Evolutionary conservation across 2,113 vertebrate genomes (phyloP), one percentile per base, ranked within the genome.

Genomic region (Rhinichthys klamathensis): DNA sequence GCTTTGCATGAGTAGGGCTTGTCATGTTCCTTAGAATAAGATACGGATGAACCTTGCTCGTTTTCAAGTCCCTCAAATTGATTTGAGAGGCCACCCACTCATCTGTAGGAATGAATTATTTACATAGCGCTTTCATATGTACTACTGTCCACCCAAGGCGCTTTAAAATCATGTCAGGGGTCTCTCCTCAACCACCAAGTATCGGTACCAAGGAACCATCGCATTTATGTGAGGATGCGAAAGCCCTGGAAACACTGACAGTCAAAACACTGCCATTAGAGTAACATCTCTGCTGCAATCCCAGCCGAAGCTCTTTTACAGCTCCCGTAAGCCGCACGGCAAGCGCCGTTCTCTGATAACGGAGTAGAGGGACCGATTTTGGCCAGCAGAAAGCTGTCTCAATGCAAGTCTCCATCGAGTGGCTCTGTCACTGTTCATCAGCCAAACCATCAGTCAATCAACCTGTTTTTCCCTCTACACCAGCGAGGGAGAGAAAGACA

Each of bases 341-440:
- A 46, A 61, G 80, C 54, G 7, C 56, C 44, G 49, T 41, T 54
- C n/a, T 38, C 63, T 72, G 49, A 27, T 65, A 78, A 44, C 11
- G 51, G 30, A 67, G 54, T 27, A 60, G 61, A 56, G 70, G 70
- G 82, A 58, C 69, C 46, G 35, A 32, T 67, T 56, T 79, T 73
- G 75, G 76, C 76, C 67, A 56, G 69, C 80, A 67, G 83, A 32
- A 35, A 16, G 44, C 83, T 67, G 82, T 73, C 73, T 30, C 67
- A 82, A 82, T 23, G 12, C 58, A 54, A 69, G 78, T 80, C 81
- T 87, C 70, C 76, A 67, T 83, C 72, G 72, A 76, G 84, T 78
- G 81, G 60, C 82, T 60, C 81, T 69, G 87, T 88, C 87, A 44
- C 65, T 32, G n/a, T 82, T 88, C 86, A 87, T 90, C 85, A 87